Percentiles rank a stretch among this genome's conserved stretches.
phyloP scores from a whole-genome alignment of 2,797 vertebrate species.

The Eremophila alpestris region DNA sequence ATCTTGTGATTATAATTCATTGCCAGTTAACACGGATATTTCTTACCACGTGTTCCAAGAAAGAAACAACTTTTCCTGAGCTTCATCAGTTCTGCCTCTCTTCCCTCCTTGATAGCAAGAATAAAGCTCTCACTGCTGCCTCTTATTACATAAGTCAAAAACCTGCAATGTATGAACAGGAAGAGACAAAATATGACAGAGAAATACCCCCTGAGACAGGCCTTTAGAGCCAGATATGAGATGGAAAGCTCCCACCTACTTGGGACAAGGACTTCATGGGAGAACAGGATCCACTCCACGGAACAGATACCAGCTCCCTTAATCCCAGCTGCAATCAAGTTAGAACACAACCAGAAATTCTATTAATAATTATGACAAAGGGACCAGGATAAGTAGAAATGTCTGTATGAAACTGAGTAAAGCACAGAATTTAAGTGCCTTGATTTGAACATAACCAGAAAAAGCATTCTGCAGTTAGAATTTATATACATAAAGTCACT shows the following conservation, averaged over 20 bases:
- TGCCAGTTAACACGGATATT: conserved; percentile 20
- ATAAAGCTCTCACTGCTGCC: background rate
- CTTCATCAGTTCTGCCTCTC: background rate
- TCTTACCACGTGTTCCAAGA: background rate
- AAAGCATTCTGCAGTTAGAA: background rate
- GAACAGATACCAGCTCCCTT: background rate
- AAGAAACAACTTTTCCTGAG: background rate
- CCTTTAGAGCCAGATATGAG: background rate
- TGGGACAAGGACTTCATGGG: background rate
- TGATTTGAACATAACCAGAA: background rate
- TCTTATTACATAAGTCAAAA: background rate
- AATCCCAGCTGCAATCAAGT: background rate
- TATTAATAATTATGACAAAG: background rate
- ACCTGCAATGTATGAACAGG: background rate
- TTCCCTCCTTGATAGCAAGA: background rate
- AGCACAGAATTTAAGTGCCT: background rate
- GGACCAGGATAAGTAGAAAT: background rate
- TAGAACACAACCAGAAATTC: background rate
- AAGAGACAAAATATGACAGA: background rate
- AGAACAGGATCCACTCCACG: background rate
- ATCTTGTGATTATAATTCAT: conserved; percentile 21
- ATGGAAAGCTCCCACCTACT: background rate
- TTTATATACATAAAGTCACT: background rate
- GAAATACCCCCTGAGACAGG: background rate
- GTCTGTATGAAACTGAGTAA: background rate